phyloP scores from a whole-genome alignment of 2,113 vertebrate genomes.

The Pteruthius melanotis region DNA sequence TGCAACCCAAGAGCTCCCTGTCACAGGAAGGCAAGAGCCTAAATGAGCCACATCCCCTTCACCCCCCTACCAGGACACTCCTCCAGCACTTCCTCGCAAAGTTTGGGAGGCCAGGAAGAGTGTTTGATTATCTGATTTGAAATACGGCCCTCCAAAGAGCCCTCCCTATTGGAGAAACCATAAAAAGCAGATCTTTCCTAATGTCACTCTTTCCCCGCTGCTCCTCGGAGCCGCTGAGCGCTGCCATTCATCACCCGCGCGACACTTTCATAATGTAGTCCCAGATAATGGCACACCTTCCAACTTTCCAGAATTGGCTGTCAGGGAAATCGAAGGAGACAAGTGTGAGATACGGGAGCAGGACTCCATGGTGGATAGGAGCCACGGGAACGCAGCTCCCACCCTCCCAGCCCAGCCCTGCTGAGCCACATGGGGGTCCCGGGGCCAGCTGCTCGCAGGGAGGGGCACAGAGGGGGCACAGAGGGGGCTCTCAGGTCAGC shows the following conservation, averaged over 20 bases:
- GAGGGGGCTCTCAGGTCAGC: background rate
- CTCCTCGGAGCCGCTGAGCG: background rate
- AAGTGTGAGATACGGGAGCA: conserved; percentile 17
- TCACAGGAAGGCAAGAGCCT: rapidly evolving
- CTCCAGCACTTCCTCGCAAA: background rate
- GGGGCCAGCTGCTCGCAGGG: rapidly evolving
- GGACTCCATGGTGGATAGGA: background rate
- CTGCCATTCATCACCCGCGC: conserved; percentile 51
- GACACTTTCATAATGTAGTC: conserved; percentile 66
- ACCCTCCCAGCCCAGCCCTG: background rate
- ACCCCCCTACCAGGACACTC: background rate
- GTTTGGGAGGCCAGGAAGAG: background rate
- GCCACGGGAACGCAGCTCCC: rapidly evolving
- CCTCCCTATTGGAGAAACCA: conserved; percentile 49
- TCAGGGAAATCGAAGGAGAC: conserved; percentile 65
- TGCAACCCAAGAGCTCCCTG: background rate
- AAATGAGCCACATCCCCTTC: rapidly evolving
- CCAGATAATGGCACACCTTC: conserved; percentile 56
- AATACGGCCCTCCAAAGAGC: conserved; percentile 50
- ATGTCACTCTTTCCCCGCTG: conserved; percentile 41
- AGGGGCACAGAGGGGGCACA: background rate
- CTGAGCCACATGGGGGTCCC: rapidly evolving
- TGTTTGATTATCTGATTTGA: conserved; percentile 7
- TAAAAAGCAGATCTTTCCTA: conserved; percentile 63
- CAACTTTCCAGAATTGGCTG: conserved; percentile 55